phyloP scores from a whole-genome alignment of 2,797 vertebrate species.

The Crocodylus rhombifer region DNA sequence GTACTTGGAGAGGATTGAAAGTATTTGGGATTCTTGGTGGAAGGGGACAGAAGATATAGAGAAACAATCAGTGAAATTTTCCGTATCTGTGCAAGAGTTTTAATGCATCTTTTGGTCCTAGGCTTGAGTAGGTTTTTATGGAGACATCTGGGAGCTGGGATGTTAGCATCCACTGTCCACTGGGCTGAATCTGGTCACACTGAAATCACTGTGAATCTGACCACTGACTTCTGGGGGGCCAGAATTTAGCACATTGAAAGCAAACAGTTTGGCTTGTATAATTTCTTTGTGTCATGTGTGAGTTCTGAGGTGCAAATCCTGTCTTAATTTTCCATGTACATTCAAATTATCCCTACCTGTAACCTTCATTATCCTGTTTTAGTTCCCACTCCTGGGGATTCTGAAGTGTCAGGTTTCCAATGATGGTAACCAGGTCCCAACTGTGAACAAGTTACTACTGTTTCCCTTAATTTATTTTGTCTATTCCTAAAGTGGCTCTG shows the following conservation, averaged over 20 bases:
- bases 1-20: neutral
- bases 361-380: slow-evolving; percentile 39
- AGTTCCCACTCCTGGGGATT: slow-evolving; percentile 50
- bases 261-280: neutral
- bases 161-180: neutral
- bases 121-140: neutral
- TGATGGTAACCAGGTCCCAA: slow-evolving; percentile 58
- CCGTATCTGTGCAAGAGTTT: neutral
- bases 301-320: neutral
- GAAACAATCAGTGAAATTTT: neutral
- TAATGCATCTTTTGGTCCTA: neutral
- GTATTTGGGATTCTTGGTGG: neutral
- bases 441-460: slow-evolving; percentile 74
- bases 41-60: neutral
- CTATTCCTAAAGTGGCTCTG: slow-evolving; percentile 46
- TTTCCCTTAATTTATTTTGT: slow-evolving; percentile 74
- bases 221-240: neutral
- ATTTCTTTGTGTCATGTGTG: neutral
- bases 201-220: neutral
- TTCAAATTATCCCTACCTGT: neutral
- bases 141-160: neutral
- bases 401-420: slow-evolving; percentile 65
- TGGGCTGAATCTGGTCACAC: fast-evolving
- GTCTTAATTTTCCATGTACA: slow-evolving; percentile 8
- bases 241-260: slow-evolving; percentile 2